These are phyloP conservation scores for Natator depressus DNA, from an alignment of 2,113 vertebrate genomes.

Conservation along the genomic window DNA sequence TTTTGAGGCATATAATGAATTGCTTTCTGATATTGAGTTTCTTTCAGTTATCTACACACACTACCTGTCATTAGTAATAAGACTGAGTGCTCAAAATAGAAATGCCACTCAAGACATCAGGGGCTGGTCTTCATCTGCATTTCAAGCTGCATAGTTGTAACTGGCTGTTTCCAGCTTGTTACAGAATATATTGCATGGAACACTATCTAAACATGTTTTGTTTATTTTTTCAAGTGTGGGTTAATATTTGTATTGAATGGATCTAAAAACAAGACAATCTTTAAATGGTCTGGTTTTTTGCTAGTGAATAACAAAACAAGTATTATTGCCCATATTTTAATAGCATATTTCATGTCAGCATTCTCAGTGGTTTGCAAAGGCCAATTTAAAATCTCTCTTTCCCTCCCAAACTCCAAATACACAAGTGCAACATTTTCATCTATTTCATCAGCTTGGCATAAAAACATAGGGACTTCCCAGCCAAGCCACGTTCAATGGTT, in stretches of 20 bases:
- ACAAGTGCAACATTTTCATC: conserved; percentile 29
- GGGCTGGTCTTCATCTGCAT: neutral
- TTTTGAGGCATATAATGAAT: neutral
- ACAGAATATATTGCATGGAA: neutral
- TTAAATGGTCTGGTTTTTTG: neutral
- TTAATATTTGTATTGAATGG: neutral
- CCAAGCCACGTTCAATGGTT: conserved; percentile 45
- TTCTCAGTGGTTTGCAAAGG: conserved; percentile 5
- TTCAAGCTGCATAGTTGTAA: neutral
- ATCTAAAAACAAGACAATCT: neutral
- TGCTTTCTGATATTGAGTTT: neutral
- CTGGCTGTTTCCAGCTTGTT: neutral
- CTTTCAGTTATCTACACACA: neutral
- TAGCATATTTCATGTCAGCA: neutral
- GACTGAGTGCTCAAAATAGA: neutral
- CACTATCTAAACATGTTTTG: conserved; percentile 23
- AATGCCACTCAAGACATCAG: neutral
- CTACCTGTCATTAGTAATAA: neutral
- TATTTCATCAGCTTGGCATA: conserved; percentile 30
- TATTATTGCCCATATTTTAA: conserved; percentile 11
- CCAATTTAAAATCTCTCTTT: conserved; percentile 52
- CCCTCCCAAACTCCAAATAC: neutral
- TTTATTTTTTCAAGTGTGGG: neutral
- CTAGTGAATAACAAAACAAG: neutral
- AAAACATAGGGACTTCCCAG: neutral